Conservation (phyloP, 2,797 vertebrate species). For the Valencia hispanica region DNA sequence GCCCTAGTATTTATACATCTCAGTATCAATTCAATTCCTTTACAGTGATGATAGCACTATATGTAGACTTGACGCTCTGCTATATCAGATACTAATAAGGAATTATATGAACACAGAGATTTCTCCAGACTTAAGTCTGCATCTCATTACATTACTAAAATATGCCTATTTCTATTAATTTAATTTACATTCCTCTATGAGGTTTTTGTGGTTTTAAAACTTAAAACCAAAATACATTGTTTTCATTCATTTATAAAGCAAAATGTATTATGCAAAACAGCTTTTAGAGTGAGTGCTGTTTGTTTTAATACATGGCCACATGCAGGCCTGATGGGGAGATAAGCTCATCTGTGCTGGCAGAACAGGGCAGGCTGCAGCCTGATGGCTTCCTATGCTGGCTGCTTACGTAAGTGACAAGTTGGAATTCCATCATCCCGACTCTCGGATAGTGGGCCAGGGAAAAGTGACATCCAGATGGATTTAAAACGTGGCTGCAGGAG, state of each 20-base stretch:
- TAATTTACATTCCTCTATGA: too few relatives aligned
- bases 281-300: not conserved
- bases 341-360: conserved; percentile 2
- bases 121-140: conserved; percentile 24
- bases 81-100: not conserved
- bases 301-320: not conserved
- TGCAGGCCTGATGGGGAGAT: not conserved
- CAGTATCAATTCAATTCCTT: too few relatives aligned
- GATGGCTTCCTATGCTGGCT: conserved; percentile 15
- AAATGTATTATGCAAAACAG: too few relatives aligned
- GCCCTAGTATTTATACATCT: too few relatives aligned
- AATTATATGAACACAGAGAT: conserved; percentile 39
- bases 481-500: conserved; percentile 29
- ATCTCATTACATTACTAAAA: too few relatives aligned
- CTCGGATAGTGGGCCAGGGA: conserved; percentile 26
- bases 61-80: too few relatives aligned
- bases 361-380: conserved; percentile 15
- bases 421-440: conserved; percentile 54
- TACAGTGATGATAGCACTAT: too few relatives aligned
- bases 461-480: conserved; percentile 39
- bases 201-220: too few relatives aligned
- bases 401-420: conserved; percentile 69
- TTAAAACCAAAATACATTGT: not conserved
- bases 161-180: too few relatives aligned
- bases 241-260: not conserved